Evolutionary conservation across 1,140 invertebrate species (phyloP).

Genomic region (Cyclargus thomasi): DNA sequence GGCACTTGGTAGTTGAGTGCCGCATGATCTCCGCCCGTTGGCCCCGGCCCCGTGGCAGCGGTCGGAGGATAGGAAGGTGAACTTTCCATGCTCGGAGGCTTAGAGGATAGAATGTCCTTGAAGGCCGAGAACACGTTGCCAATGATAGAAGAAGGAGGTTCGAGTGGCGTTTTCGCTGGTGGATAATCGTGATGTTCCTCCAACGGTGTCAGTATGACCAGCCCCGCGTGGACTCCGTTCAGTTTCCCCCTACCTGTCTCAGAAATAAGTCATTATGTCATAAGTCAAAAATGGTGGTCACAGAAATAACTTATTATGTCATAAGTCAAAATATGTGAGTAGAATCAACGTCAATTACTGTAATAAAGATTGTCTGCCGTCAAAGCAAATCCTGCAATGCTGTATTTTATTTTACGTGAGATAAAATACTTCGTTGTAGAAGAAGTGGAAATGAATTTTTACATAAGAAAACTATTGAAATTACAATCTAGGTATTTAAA

Average conservation of each 20-base stretch:
- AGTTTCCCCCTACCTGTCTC: slow-evolving; percentile 68
- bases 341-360: not conserved
- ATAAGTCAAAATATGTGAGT: slow-evolving; percentile 31
- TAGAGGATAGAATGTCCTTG: slow-evolving; percentile 43
- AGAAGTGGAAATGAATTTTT: too few relatives aligned
- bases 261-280: slow-evolving; percentile 46
- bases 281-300: slow-evolving; percentile 29
- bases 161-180: slow-evolving; percentile 49
- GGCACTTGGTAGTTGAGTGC: slow-evolving; percentile 38
- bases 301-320: slow-evolving; percentile 42
- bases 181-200: slow-evolving; percentile 41
- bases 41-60: not conserved
- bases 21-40: slow-evolving; percentile 20
- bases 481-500: too few relatives aligned
- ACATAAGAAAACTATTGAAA: too few relatives aligned
- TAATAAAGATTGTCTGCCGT: too few relatives aligned
- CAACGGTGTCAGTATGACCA: slow-evolving; percentile 60
- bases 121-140: slow-evolving; percentile 57
- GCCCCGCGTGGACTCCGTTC: slow-evolving; percentile 62
- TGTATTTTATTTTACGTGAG: too few relatives aligned
- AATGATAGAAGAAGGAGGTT: slow-evolving; percentile 58
- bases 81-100: slow-evolving; percentile 23
- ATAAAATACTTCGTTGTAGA: too few relatives aligned
- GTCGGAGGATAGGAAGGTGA: not conserved
- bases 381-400: not conserved